Percentiles rank a stretch among this genome's conserved stretches.
Conservation (phyloP, 2,113 vertebrate species). For the Nymphicus hollandicus region DNA sequence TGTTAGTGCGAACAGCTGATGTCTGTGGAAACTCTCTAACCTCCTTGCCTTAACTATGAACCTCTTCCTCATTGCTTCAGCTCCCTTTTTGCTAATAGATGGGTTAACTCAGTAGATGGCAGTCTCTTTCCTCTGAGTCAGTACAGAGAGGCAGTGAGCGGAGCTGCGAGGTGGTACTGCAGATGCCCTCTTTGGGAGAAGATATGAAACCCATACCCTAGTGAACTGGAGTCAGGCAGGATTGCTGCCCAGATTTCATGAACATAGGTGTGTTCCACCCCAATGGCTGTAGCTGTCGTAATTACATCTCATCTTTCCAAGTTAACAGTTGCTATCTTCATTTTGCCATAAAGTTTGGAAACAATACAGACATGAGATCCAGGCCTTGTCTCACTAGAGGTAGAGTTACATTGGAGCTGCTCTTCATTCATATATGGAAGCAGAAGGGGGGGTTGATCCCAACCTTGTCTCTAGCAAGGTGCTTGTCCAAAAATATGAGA, state of each 20-base stretch:
- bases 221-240: background rate
- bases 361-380: background rate
- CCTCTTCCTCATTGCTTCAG: background rate
- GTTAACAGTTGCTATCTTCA: background rate
- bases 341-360: background rate
- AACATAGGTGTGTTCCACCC: background rate
- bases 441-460: background rate
- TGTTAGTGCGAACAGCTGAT: background rate
- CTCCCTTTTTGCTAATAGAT: background rate
- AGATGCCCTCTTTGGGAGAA: background rate
- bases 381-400: background rate
- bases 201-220: background rate
- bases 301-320: background rate
- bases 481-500: background rate
- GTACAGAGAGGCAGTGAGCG: background rate
- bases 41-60: background rate
- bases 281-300: background rate
- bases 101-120: slow-evolving; percentile 47
- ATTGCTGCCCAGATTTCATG: rapidly evolving
- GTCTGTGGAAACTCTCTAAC: background rate
- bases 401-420: background rate
- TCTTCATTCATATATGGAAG: background rate
- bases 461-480: background rate
- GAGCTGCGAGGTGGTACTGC: background rate
- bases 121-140: slow-evolving; percentile 1